A percentile compares a stretch with the other conserved stretches of the same genome.
These are phyloP conservation scores for Dinoponera quadriceps DNA, from an alignment of 1,140 invertebrate genomes.

Conservation along the genomic window DNA sequence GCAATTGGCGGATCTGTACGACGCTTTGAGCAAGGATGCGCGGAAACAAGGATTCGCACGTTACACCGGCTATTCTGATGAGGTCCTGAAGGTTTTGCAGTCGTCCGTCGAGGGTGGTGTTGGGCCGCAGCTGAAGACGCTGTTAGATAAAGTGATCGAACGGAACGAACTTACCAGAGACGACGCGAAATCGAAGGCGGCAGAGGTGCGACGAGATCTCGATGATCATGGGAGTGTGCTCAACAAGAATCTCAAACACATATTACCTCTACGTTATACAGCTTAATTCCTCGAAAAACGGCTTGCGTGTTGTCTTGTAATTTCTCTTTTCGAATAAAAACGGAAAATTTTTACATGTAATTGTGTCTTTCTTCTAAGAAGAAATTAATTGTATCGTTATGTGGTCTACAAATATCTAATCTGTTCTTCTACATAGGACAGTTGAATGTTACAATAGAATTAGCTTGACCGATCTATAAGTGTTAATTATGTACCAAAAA, in stretches of 20 bases:
- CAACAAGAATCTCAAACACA: slow-evolving; percentile 76
- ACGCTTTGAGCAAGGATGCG: slow-evolving; percentile 81
- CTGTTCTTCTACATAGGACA: too few species aligned
- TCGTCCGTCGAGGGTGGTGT: slow-evolving; percentile 78
- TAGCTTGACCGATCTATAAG: too few species aligned
- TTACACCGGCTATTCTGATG: slow-evolving; percentile 80
- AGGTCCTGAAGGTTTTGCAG: slow-evolving; percentile 75
- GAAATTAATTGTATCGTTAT: too few species aligned
- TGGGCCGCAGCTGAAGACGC: slow-evolving; percentile 76
- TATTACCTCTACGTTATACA: slow-evolving; percentile 78
- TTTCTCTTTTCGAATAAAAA: not conserved
- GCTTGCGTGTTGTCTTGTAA: not conserved
- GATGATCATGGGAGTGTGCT: slow-evolving; percentile 76
- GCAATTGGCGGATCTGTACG: slow-evolving; percentile 79
- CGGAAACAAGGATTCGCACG: slow-evolving; percentile 81
- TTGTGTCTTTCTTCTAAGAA: too few species aligned
- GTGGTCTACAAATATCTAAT: too few species aligned
- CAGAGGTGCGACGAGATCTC: slow-evolving; percentile 70
- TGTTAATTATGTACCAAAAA: too few species aligned
- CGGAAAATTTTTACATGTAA: too few species aligned
- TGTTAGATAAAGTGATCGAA: slow-evolving; percentile 77
- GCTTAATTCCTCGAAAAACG: slow-evolving; percentile 8
- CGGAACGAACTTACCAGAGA: slow-evolving; percentile 80
- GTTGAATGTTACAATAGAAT: too few species aligned
- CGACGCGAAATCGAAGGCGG: slow-evolving; percentile 75